Evolutionary conservation across 2,888 invertebrate species (phyloP).

Genomic region (Coleophora flavipennella): DNA sequence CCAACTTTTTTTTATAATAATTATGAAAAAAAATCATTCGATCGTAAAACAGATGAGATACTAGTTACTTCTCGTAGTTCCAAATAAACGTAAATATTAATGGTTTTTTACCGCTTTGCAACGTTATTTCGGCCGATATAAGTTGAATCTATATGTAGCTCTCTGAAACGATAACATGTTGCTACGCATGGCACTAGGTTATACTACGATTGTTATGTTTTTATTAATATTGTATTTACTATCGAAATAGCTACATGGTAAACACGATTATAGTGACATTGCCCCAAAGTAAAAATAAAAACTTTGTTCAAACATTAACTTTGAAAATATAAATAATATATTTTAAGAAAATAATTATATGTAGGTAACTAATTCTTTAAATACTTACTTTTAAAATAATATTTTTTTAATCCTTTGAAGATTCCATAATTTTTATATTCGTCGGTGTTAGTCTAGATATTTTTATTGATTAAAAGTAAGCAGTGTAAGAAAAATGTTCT

Average conservation of each 20-base stretch:
- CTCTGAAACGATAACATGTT: not conserved
- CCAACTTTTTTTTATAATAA: too few species aligned
- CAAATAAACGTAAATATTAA: too few species aligned
- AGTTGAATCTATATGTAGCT: not conserved
- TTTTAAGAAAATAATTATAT: conserved; percentile 26
- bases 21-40: too few species aligned
- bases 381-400: not conserved
- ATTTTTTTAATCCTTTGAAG: conserved; percentile 22
- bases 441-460: conserved; percentile 36
- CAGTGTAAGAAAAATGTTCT: conserved; percentile 21
- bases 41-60: too few species aligned
- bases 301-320: conserved; percentile 27
- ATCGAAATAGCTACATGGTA: not conserved
- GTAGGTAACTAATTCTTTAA: not conserved
- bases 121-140: too few species aligned
- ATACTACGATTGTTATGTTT: not conserved
- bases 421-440: conserved; percentile 60
- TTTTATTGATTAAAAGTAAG: conserved; percentile 23
- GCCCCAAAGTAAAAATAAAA: conserved; percentile 31
- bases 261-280: conserved; percentile 24
- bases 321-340: conserved; percentile 48
- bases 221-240: not conserved
- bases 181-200: not conserved
- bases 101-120: too few species aligned
- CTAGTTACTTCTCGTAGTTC: too few species aligned